Evolutionary conservation across 2,888 invertebrate genomes (phyloP).

Genomic region (Scrobipalpa costella): DNA sequence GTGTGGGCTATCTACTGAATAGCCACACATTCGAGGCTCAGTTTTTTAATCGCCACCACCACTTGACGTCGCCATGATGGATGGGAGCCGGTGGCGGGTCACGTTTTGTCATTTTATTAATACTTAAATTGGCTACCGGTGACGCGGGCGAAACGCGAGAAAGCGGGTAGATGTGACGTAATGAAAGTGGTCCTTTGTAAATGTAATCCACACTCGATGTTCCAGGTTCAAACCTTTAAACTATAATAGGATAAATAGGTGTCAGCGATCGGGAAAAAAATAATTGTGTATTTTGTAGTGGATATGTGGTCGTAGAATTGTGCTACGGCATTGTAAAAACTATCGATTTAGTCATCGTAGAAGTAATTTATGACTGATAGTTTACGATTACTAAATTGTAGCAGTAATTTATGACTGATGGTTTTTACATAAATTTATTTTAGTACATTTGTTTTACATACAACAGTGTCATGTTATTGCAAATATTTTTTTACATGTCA

Average conservation of each 20-base stretch:
- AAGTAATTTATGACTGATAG: neutral
- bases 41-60: conserved; percentile 74
- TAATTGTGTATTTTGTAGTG: neutral
- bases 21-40: conserved; percentile 64
- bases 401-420: too few relatives aligned
- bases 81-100: conserved; percentile 67
- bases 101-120: conserved; percentile 81
- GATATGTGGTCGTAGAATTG: neutral
- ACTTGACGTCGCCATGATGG: conserved; percentile 77
- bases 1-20: conserved; percentile 22
- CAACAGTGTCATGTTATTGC: too few relatives aligned
- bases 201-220: conserved; percentile 15
- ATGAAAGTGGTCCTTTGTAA: conserved; percentile 10
- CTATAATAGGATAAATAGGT: neutral
- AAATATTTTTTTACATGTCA: too few relatives aligned
- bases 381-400: neutral
- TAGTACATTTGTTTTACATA: too few relatives aligned
- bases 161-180: conserved; percentile 34
- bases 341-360: too few relatives aligned
- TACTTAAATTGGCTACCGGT: conserved; percentile 77
- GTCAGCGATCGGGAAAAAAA: neutral
- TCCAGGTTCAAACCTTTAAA: conserved; percentile 2
- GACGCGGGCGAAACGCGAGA: conserved; percentile 64
- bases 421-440: too few relatives aligned
- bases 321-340: conserved; percentile 2